Conservation (phyloP, 1,140 invertebrate genomes). For the Heliothis subflexa region DNA sequence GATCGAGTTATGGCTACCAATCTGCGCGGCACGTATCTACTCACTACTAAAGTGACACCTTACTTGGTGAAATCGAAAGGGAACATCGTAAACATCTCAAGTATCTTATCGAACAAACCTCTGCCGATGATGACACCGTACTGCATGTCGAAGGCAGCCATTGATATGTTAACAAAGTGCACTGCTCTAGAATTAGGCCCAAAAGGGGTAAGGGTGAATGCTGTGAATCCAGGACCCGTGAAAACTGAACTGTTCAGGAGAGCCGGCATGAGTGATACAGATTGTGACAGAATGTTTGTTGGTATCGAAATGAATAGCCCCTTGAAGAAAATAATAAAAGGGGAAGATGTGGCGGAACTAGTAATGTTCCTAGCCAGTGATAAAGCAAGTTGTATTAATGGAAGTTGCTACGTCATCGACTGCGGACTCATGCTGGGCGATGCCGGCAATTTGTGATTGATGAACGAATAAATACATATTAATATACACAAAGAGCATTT, state of each 20-base stretch:
- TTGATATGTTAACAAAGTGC: conserved; percentile 93
- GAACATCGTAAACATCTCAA: conserved; percentile 93
- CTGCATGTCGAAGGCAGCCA: conserved; percentile 92
- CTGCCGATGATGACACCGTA: conserved; percentile 89
- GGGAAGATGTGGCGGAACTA: conserved; percentile 69
- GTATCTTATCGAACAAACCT: conserved; percentile 89
- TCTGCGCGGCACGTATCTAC: conserved; percentile 90
- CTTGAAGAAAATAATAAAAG: conserved; percentile 60
- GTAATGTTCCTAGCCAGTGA: conserved; percentile 72
- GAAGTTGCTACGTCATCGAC: conserved; percentile 66
- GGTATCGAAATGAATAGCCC: conserved; percentile 56
- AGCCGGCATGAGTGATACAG: conserved; percentile 67
- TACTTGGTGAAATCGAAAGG: conserved; percentile 90
- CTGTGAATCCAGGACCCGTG: conserved; percentile 91
- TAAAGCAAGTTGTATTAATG: conserved; percentile 67
- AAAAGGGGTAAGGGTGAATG: conserved; percentile 91
- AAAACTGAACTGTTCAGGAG: conserved; percentile 90
- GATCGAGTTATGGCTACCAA: conserved; percentile 91
- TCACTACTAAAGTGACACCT: conserved; percentile 91
- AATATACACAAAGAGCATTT: conserved; percentile 15
- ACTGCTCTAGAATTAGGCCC: conserved; percentile 89
- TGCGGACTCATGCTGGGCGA: conserved; percentile 65
- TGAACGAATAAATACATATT: conserved; percentile 29
- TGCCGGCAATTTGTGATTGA: conserved; percentile 42
- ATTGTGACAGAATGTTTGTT: conserved; percentile 59